phyloP scores from a whole-genome alignment of 53 echinoderm and acorn worm genomes.

The Holothuria scabra region DNA sequence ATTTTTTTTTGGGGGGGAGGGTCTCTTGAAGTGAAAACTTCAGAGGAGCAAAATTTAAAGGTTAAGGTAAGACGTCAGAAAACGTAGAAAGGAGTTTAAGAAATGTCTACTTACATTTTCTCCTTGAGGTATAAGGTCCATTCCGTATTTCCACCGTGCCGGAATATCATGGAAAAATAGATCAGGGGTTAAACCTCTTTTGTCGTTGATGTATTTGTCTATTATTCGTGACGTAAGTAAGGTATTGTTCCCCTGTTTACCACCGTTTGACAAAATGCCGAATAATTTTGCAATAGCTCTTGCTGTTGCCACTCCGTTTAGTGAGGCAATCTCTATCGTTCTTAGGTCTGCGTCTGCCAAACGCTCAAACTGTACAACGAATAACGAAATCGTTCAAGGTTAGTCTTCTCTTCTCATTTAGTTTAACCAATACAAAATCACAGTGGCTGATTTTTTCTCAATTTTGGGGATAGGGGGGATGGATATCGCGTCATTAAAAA shows the following conservation, averaged over 20 bases:
- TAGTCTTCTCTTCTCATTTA: too few species aligned
- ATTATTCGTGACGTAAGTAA: not conserved
- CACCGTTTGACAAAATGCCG: conserved; percentile 3
- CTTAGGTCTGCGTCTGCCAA: not conserved
- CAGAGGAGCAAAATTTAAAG: too few species aligned
- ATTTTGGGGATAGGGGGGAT: too few species aligned
- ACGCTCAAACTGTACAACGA: not conserved
- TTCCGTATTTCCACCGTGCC: not conserved
- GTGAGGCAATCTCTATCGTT: not conserved
- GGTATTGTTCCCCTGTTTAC: not conserved
- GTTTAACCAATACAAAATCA: too few species aligned
- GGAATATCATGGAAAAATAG: not conserved
- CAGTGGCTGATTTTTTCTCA: too few species aligned
- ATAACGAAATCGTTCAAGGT: too few species aligned
- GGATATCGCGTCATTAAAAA: too few species aligned
- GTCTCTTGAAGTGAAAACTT: too few species aligned
- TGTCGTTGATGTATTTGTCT: conserved; percentile 5
- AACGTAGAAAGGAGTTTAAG: too few species aligned
- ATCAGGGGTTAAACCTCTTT: not conserved
- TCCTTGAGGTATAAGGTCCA: conserved; percentile 13
- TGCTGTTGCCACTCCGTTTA: conserved; percentile 7
- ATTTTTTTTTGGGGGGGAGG: too few species aligned
- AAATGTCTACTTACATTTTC: not conserved
- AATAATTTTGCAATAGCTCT: conserved; percentile 3
- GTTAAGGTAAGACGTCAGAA: too few species aligned